Evolutionary conservation across 2,888 invertebrate genomes (phyloP).

Genomic region (Cheilosia urbana): DNA sequence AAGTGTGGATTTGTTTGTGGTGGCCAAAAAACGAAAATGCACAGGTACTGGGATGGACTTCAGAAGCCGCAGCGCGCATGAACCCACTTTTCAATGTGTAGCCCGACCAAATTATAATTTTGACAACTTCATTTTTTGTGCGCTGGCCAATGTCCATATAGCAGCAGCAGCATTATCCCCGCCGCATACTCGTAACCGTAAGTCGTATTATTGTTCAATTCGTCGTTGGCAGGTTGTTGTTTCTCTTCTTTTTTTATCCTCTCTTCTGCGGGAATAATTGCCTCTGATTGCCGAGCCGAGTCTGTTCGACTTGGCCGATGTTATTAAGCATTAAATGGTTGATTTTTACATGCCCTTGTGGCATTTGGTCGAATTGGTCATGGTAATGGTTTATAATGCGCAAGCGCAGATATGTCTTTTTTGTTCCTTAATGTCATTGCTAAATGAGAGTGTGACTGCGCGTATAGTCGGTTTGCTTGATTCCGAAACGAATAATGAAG

Average conservation of each 20-base stretch:
- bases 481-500: constrained; percentile 25
- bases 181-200: constrained; percentile 11
- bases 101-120: constrained; percentile 80
- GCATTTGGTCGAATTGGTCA: constrained; percentile 64
- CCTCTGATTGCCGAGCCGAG: constrained; percentile 66
- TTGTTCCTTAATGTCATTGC: constrained; percentile 55
- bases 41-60: constrained; percentile 22
- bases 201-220: constrained; percentile 56
- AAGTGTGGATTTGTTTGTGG: constrained; percentile 44
- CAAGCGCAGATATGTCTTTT: constrained; percentile 10
- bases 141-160: constrained; percentile 29
- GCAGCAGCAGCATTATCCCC: constrained; percentile 20
- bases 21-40: constrained; percentile 14
- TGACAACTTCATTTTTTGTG: constrained; percentile 81
- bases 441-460: constrained; percentile 59
- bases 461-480: constrained; percentile 21
- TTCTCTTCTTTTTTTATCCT: not conserved
- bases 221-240: not conserved
- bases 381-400: constrained; percentile 54
- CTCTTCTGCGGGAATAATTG: constrained; percentile 57
- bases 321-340: constrained; percentile 70
- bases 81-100: constrained; percentile 56
- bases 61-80: constrained; percentile 53
- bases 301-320: constrained; percentile 19
- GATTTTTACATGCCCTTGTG: constrained; percentile 68